Evolutionary conservation across 2,113 vertebrate genomes (phyloP).

Genomic region (Picathartes gymnocephalus): DNA sequence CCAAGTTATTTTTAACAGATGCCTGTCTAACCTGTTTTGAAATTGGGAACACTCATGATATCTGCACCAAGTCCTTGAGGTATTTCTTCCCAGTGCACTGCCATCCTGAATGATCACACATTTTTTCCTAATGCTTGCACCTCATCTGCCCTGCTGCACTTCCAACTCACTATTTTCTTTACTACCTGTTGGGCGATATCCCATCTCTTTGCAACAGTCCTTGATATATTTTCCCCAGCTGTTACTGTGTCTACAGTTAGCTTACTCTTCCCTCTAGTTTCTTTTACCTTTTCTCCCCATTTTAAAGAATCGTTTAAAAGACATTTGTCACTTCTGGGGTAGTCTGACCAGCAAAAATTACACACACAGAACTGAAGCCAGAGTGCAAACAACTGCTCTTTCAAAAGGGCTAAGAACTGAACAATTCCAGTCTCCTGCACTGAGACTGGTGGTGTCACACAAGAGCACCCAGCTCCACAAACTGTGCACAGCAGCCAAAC

Average conservation of each 20-base stretch:
- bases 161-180: background rate
- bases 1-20: background rate
- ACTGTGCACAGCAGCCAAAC: background rate
- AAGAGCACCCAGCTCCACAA: background rate
- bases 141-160: background rate
- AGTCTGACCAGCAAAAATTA: background rate
- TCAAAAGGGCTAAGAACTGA: background rate
- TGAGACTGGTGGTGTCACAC: rapidly evolving
- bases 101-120: background rate
- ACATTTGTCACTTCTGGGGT: background rate
- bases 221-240: background rate
- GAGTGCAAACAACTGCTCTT: background rate
- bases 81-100: background rate
- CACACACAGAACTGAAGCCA: rapidly evolving
- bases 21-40: background rate
- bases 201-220: background rate
- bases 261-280: background rate
- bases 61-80: background rate
- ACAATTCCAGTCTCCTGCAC: background rate
- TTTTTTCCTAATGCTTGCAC: background rate
- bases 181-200: background rate
- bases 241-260: background rate
- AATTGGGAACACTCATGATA: background rate
- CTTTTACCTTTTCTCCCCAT: background rate
- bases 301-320: background rate